phyloP scores from a whole-genome alignment of 2,888 invertebrate genomes.

The Acanthococcus lagerstroemiae region DNA sequence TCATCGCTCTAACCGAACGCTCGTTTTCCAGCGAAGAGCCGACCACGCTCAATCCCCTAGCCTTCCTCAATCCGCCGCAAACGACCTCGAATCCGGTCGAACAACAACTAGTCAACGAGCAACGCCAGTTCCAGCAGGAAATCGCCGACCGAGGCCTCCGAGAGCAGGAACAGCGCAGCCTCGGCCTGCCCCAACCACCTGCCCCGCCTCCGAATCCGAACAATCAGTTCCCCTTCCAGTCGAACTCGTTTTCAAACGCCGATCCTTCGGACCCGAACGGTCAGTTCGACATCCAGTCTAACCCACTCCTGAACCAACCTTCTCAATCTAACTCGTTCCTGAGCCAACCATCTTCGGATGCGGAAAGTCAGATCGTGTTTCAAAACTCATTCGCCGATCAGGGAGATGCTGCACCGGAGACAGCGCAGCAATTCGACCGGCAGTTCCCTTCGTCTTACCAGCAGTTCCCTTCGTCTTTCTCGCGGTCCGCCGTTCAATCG shows the following conservation, averaged over 20 bases:
- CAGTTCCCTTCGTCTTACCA: too few relatives aligned
- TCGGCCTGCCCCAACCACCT: constrained; percentile 1
- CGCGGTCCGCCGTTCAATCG: background rate
- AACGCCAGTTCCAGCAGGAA: constrained; percentile 25
- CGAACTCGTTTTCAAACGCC: too few relatives aligned
- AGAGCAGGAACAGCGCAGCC: constrained; percentile 10
- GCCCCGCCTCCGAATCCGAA: background rate
- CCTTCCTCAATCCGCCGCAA: constrained; percentile 8
- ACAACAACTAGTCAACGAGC: constrained; percentile 12
- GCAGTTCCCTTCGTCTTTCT: background rate
- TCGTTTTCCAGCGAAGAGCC: background rate
- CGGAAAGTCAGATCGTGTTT: too few relatives aligned
- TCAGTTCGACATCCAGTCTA: background rate
- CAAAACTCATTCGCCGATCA: background rate
- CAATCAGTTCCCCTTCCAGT: background rate
- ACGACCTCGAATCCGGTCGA: background rate
- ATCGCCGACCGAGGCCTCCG: constrained; percentile 18
- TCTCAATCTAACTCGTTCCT: background rate
- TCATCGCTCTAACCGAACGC: background rate
- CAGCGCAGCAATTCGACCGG: constrained; percentile 8
- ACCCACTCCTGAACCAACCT: too few relatives aligned
- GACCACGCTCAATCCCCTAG: constrained; percentile 14
- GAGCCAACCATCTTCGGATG: too few relatives aligned
- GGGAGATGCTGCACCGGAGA: background rate
- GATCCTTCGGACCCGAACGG: background rate